Base-by-base conservation (phyloP, 2,113 vertebrate genomes). In the Esox niger region DNA sequence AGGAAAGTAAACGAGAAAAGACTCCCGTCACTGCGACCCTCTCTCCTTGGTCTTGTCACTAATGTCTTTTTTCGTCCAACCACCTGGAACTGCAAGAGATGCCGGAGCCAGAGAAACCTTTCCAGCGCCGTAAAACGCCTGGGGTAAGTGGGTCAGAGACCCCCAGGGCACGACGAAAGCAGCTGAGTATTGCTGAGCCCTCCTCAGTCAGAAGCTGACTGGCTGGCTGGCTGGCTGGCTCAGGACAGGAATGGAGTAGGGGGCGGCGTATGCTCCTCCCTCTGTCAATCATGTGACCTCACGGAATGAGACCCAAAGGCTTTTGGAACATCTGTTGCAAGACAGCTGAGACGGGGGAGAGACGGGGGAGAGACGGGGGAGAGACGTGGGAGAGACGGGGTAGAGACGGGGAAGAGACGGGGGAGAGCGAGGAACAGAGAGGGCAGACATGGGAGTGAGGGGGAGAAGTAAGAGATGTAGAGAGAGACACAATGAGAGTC, bases 281-380 rank as follows among this genome's bases (percentile, higher is more conserved):
- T 78, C 71, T 64, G 58, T 43, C 73, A 77, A 30, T 65, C 66
- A 63, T 13, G 63, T 72, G 71, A 6, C 68, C 71, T 15, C 38
- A 43, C 38, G 17, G 13, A 10, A 43, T 43, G 38, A 43, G 38
- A 10, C 38, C 5, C 38, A 17, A 10, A 43, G 66, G 43, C 33
- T 35, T 59, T 35, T n/a, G 68, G 72, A 31, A 69, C 68, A 77
- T 81, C 70, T 76, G 80, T 82, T 0, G 0, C 56, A 58, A 68
- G 47, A 15, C 67, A 68, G 25, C 57, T 59, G 30, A 65, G 65
- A 57, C 27, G 17, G 25, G 64, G 21, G 6, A 31, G 46, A 21
- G 27, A 20, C 17, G 38, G 32, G 20, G 3, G 61, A 62, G 33
- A 25, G 20, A 10, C n/a, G 33, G 11, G 32, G 10, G 7, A 33